Conservation (phyloP, 2,888 invertebrate species). For the Stomorhina lunata region DNA sequence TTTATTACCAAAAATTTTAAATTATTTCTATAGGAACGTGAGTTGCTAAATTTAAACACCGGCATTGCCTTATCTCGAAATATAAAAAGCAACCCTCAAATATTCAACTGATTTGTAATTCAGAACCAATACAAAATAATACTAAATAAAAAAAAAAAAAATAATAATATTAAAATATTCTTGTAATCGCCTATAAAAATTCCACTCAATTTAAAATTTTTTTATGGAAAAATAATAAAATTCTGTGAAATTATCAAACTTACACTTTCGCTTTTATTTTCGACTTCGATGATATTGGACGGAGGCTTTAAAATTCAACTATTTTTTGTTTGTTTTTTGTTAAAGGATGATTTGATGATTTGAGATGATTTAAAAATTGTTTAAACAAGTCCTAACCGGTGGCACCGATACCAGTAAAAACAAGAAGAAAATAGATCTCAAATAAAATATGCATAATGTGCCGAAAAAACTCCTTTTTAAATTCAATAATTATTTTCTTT, state of each 20-base stretch:
- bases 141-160: background rate
- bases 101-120: no score
- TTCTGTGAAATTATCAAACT: background rate
- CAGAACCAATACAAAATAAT: no score
- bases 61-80: no score
- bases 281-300: background rate
- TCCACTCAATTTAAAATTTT: background rate
- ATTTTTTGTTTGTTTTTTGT: background rate
- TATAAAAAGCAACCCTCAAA: no score
- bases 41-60: no score
- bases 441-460: slow-evolving; percentile 56
- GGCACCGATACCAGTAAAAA: slow-evolving; percentile 59
- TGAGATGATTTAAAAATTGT: background rate
- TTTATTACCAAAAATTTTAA: no score
- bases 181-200: no score
- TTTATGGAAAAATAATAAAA: background rate
- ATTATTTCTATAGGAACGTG: no score
- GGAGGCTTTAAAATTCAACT: slow-evolving; percentile 11
- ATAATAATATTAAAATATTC: background rate
- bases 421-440: slow-evolving; percentile 48
- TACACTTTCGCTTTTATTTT: slow-evolving; percentile 1
- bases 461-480: background rate
- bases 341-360: background rate
- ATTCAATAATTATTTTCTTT: background rate
- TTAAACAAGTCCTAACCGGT: slow-evolving; percentile 61